Conservation (phyloP, 2,888 invertebrate species). For the Adineta ricciae region DNA sequence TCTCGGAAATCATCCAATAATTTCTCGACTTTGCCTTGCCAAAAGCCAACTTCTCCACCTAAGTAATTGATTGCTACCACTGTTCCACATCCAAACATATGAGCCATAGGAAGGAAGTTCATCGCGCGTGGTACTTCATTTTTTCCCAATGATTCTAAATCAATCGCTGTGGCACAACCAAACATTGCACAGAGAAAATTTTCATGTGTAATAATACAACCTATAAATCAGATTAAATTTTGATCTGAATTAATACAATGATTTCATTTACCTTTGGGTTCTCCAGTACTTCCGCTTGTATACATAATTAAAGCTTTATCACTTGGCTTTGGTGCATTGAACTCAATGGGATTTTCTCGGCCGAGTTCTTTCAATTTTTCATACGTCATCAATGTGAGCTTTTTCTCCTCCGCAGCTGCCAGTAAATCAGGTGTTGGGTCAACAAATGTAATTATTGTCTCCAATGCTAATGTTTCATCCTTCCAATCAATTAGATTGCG, state of each 20-base stretch:
- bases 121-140: constrained; percentile 51
- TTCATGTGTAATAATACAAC: constrained; percentile 19
- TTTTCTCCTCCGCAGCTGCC: constrained; percentile 69
- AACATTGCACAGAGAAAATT: constrained; percentile 37
- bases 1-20: constrained; percentile 44
- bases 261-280: constrained; percentile 69
- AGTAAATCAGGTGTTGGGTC: constrained; percentile 68
- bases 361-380: constrained; percentile 60
- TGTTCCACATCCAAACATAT: constrained; percentile 74
- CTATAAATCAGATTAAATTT: background rate
- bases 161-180: background rate
- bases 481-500: constrained; percentile 72
- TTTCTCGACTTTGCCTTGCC: constrained; percentile 42
- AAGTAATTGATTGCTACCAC: constrained; percentile 34
- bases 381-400: constrained; percentile 69
- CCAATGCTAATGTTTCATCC: constrained; percentile 60
- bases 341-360: constrained; percentile 37
- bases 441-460: constrained; percentile 68
- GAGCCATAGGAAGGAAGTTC: constrained; percentile 88
- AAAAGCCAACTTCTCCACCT: constrained; percentile 61
- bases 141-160: constrained; percentile 16
- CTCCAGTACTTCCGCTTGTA: constrained; percentile 69
- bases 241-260: background rate
- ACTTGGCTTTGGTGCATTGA: constrained; percentile 22
- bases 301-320: constrained; percentile 52